These are phyloP conservation scores for Cephonodes hylas DNA, from an alignment of 2,888 invertebrate species.

Conservation along the genomic window DNA sequence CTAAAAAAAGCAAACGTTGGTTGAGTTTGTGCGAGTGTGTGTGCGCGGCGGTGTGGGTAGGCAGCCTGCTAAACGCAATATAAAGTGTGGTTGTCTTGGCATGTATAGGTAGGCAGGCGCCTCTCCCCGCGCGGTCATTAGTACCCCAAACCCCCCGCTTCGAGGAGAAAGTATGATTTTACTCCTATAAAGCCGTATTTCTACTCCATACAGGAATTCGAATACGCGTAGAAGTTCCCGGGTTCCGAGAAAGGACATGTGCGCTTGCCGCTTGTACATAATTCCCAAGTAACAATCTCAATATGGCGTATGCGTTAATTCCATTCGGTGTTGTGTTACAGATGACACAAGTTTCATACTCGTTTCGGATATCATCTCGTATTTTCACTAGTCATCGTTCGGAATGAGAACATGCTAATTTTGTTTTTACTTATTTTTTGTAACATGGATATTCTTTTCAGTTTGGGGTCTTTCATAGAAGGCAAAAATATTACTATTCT, in stretches of 20 bases:
- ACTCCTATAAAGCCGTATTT: slow-evolving; percentile 81
- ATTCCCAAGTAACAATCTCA: slow-evolving; percentile 76
- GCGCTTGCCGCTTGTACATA: slow-evolving; percentile 69
- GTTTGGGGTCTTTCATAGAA: not conserved
- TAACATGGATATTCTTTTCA: not conserved
- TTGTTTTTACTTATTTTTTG: not conserved
- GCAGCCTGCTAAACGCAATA: slow-evolving; percentile 78
- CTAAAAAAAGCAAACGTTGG: slow-evolving; percentile 67
- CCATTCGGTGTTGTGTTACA: slow-evolving; percentile 9
- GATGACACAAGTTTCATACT: not conserved
- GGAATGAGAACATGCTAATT: not conserved
- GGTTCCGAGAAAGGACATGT: slow-evolving; percentile 75
- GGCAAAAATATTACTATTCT: too few relatives aligned
- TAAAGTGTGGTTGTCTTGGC: slow-evolving; percentile 78
- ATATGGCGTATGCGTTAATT: slow-evolving; percentile 45
- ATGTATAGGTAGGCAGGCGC: slow-evolving; percentile 63
- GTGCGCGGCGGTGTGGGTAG: slow-evolving; percentile 71
- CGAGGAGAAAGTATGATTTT: slow-evolving; percentile 81
- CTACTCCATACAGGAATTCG: slow-evolving; percentile 81
- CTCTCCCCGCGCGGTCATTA: slow-evolving; percentile 81
- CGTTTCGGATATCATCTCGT: not conserved
- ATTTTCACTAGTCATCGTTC: not conserved
- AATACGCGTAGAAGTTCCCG: slow-evolving; percentile 73
- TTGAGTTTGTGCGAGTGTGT: slow-evolving; percentile 48
- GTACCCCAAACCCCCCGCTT: slow-evolving; percentile 65